Evolutionary conservation across 2,797 vertebrate species (phyloP), one percentile per base, ranked within the genome.

Genomic region (Phalloptychus januarius): DNA sequence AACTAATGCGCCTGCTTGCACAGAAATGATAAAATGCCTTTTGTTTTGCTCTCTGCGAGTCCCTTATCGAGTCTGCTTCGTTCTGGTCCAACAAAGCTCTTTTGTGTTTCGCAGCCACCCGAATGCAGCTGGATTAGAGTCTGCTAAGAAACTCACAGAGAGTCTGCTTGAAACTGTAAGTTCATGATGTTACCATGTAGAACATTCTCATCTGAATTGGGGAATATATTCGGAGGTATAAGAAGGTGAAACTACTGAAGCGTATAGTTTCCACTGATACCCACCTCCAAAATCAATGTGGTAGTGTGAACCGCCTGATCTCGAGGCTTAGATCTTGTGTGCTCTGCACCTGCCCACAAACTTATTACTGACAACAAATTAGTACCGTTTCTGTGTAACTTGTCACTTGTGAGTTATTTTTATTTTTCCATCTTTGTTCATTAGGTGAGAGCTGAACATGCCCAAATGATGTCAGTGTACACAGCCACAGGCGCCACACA

Each of bases 151-250:
- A 79, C 95, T 96, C 46, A 95, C 95, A 0, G 96, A 96, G 81
- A 95, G 93, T 83, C 94, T 96, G 54, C 85, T 96, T 73, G 95
- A 96, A 87, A 96, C 96, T 63, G 96, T 96, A 89, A 91, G 95
- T 89, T 61, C 0, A 56, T 15, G 0, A 73, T 69, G 31, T 67
- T 12, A 73, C 25, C 0, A 20, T 20, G 61, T 36, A 78, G 54
- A 80, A 40, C 4, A 8, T 50, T 25, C 76, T 31, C 0, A 45
- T 71, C 7, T 71, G 12, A 73, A 77, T n/a, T 28, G 6, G 15
- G 31, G n/a, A 48, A 2, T 16, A 3, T 48, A 6, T 74, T 40
- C 1, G 93, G 94, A 94, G 94, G 94, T 95, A 67, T 73, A 94
- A 94, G 94, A 95, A 94, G 75, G 94, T 95, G 95, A 87, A 85